Percentiles rank a stretch among this genome's conserved stretches.
These are phyloP conservation scores for Nicator chloris DNA, from an alignment of 2,113 vertebrate species.

Conservation along the genomic window DNA sequence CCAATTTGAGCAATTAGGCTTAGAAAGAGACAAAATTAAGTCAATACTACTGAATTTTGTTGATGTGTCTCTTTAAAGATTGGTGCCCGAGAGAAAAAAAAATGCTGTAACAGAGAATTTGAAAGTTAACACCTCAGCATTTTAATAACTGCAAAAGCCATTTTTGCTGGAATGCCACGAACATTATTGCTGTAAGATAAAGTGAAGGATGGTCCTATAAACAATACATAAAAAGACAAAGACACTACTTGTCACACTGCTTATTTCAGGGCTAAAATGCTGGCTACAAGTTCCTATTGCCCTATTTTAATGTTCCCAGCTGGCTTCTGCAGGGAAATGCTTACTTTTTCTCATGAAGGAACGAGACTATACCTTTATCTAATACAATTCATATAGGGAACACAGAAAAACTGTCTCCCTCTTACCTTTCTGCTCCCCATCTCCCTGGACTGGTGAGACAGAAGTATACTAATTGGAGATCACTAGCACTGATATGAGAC, in stretches of 20 bases:
- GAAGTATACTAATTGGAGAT: neutral
- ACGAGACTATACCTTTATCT: neutral
- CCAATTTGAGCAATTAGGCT: neutral
- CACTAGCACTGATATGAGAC: neutral
- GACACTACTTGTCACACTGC: neutral
- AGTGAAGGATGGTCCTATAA: constrained; percentile 7
- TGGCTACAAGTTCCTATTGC: neutral
- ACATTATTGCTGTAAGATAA: constrained; percentile 1
- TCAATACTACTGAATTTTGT: neutral
- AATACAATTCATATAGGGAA: neutral
- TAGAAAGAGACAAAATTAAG: neutral
- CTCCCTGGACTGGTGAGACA: neutral
- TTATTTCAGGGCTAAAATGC: constrained; percentile 10
- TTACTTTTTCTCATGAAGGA: neutral
- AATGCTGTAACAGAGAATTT: neutral
- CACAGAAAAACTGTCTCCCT: neutral
- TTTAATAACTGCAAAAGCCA: constrained; percentile 15
- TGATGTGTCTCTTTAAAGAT: neutral
- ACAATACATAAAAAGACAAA: constrained; percentile 31
- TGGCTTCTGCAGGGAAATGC: neutral
- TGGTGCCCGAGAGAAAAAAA: neutral
- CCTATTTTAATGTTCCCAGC: constrained; percentile 13
- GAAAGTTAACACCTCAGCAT: constrained; percentile 10
- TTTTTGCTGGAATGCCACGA: constrained; percentile 10
- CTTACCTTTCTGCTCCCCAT: neutral